Base-by-base conservation (phyloP, 1,140 invertebrate genomes). In the Pseudomyrmex concolor region DNA sequence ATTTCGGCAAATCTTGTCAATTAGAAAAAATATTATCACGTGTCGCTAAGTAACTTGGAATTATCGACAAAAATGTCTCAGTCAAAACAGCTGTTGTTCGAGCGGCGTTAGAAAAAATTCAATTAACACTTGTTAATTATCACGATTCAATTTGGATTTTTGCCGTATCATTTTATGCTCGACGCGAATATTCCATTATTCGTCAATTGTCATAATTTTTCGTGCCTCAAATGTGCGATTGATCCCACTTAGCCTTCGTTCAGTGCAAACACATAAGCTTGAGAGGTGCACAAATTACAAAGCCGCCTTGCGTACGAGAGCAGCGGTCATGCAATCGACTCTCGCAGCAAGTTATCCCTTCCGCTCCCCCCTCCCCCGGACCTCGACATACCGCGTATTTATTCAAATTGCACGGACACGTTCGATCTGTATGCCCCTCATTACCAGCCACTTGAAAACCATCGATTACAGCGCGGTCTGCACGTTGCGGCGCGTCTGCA, bases 341-440 rank as follows among this genome's bases (percentile, higher is more conserved):
- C 17, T 64, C 43, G 22, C 12, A 54, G n/a, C 25, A 67, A 77
- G 72, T 15, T 63, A 62, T 71, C 13, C 71, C 34, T n/a, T n/a
- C n/a, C n/a, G n/a, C n/a, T n/a, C 5, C 70, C 34, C 25, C 64
- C 17, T 55, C 34, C 0, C 70, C 17, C n/a, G 55, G 9, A 54
- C 62, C 55, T 59, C 66, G 59, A 50, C 13, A 43, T 34, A 17
- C 51, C 62, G 85, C 63, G 59, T 59, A 60, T 84, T 88, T 87
- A 88, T 88, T 84, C 85, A 87, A 88, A 88, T 88, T 88, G 83
- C 57, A 50, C 55, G 25, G 22, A 68, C 54, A 50, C 70, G 54
- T 63, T 78, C 68, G 22, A 62, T 74, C 43, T 51, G 50, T 64
- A 48, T 74, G 64, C 66, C 59, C 51, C 51, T 87, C 68, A 88